Evolutionary conservation across 2,797 vertebrate genomes (phyloP).

Genomic region (Bradypodion pumilum): DNA sequence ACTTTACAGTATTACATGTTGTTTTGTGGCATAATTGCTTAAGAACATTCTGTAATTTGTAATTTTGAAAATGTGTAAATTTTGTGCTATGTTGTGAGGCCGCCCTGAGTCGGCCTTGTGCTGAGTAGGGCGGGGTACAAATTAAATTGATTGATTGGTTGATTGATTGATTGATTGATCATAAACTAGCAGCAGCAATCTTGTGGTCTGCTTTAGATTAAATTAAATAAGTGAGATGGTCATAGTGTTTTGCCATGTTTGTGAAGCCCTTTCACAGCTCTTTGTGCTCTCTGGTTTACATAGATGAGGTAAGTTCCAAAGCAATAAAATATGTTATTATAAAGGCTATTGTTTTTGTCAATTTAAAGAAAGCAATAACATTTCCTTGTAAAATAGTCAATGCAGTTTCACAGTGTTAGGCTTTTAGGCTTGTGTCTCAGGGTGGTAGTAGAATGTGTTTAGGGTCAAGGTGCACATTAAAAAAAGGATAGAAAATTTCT

Average conservation of each 20-base stretch:
- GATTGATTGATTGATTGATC: too few relatives aligned
- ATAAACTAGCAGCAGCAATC: constrained; percentile 44
- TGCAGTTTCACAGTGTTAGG: too few relatives aligned
- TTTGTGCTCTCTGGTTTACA: constrained; percentile 24
- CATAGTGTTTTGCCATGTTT: constrained; percentile 34
- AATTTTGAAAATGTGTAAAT: too few relatives aligned
- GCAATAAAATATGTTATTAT: neutral
- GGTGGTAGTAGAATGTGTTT: neutral
- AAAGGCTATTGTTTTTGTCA: neutral
- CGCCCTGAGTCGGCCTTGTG: too few relatives aligned
- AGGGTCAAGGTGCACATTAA: too few relatives aligned
- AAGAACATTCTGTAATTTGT: too few relatives aligned
- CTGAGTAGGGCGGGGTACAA: too few relatives aligned
- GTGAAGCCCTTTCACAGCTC: constrained; percentile 35
- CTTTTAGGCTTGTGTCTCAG: neutral
- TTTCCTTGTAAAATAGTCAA: neutral
- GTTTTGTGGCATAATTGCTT: constrained; percentile 54
- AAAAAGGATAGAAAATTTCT: neutral
- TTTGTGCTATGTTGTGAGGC: too few relatives aligned
- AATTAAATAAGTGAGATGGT: constrained; percentile 44
- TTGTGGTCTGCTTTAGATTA: constrained; percentile 46
- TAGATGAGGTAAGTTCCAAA: constrained; percentile 6
- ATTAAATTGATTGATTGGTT: too few relatives aligned
- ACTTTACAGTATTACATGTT: constrained; percentile 43
- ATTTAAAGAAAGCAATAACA: neutral